Percentiles rank a stretch among this genome's conserved stretches.
These are phyloP conservation scores for Heterochromis multidens DNA, from an alignment of 2,113 vertebrate genomes.

Conservation along the genomic window DNA sequence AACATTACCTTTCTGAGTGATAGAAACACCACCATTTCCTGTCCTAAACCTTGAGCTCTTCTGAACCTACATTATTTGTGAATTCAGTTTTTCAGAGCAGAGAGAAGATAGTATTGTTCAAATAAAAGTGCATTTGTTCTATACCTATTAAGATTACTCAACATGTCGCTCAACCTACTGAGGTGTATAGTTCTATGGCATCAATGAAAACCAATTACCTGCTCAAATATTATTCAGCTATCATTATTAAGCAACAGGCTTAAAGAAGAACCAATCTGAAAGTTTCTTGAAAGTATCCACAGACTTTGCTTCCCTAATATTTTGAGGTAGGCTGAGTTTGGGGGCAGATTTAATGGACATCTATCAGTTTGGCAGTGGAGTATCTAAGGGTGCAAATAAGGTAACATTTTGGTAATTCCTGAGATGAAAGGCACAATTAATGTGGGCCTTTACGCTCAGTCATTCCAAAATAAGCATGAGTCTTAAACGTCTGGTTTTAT, in stretches of 20 bases:
- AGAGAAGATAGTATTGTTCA: neutral
- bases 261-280: neutral
- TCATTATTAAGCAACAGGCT: neutral
- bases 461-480: neutral
- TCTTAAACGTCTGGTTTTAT: neutral
- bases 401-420: neutral
- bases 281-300: neutral
- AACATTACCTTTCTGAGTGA: neutral
- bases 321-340: neutral
- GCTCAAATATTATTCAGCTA: neutral
- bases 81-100: neutral
- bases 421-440: neutral
- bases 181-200: neutral
- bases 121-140: neutral
- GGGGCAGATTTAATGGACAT: neutral
- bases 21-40: rapidly evolving
- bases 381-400: neutral
- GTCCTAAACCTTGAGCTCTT: neutral
- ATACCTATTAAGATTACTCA: neutral
- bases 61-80: neutral
- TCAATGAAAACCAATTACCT: neutral
- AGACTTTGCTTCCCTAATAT: neutral
- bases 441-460: neutral
- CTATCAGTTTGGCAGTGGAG: neutral
- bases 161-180: neutral